phyloP scores from a whole-genome alignment of 2,888 invertebrate genomes.

The Melanophora roralis region DNA sequence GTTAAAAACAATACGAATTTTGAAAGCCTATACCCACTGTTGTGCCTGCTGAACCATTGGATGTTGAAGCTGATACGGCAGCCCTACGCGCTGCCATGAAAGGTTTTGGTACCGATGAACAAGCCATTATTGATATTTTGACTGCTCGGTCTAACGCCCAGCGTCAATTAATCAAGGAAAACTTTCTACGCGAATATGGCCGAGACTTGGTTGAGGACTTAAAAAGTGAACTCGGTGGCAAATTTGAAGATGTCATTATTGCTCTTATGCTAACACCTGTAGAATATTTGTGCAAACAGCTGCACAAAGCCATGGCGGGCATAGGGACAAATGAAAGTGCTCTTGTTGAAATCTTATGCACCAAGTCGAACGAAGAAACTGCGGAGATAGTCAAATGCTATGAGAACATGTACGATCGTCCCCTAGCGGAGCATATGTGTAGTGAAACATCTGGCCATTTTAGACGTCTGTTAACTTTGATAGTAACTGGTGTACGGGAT shows the following conservation, averaged over 20 bases:
- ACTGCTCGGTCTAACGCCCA: slow-evolving; percentile 83
- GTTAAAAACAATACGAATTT: not conserved
- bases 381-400: slow-evolving; percentile 81
- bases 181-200: slow-evolving; percentile 80
- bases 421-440: slow-evolving; percentile 84
- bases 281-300: slow-evolving; percentile 84
- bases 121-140: slow-evolving; percentile 84
- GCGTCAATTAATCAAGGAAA: slow-evolving; percentile 83
- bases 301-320: slow-evolving; percentile 85
- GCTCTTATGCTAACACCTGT: slow-evolving; percentile 83
- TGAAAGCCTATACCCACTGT: slow-evolving; percentile 79
- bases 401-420: slow-evolving; percentile 81
- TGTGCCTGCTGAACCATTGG: slow-evolving; percentile 79
- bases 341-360: slow-evolving; percentile 86
- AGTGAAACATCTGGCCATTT: slow-evolving; percentile 88
- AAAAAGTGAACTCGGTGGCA: slow-evolving; percentile 84
- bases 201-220: slow-evolving; percentile 82
- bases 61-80: slow-evolving; percentile 81
- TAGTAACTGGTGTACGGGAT: slow-evolving; percentile 82
- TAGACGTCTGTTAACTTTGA: slow-evolving; percentile 84
- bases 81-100: slow-evolving; percentile 74
- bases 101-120: slow-evolving; percentile 62
- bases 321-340: slow-evolving; percentile 85
- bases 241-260: slow-evolving; percentile 85
- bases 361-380: slow-evolving; percentile 83